Percentiles rank a stretch among this genome's conserved stretches.
Evolutionary conservation across 2,113 vertebrate genomes (phyloP).

Genomic region (Emydura subglobosa): DNA sequence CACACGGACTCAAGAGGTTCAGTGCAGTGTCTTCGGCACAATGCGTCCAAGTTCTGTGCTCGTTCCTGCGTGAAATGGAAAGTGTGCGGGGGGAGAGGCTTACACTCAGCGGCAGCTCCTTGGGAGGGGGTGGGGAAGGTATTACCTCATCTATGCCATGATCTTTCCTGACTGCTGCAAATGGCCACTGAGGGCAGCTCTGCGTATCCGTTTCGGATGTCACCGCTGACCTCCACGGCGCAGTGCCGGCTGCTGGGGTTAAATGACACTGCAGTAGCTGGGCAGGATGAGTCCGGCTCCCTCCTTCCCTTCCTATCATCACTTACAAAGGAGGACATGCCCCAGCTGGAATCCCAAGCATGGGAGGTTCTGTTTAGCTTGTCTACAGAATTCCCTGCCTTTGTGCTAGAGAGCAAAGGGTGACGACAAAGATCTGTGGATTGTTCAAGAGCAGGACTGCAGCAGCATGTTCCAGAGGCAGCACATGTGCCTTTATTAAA

Average conservation of each 20-base stretch:
- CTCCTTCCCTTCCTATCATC: neutral
- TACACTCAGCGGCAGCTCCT: neutral
- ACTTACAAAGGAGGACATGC: neutral
- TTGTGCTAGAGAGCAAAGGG: neutral
- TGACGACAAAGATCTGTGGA: neutral
- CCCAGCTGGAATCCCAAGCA: neutral
- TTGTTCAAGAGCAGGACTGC: neutral
- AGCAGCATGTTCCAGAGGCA: neutral
- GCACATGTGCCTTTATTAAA: neutral
- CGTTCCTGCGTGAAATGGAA: neutral
- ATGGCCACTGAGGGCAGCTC: neutral
- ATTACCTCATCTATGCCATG: neutral
- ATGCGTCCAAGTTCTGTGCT: neutral
- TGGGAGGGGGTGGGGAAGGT: neutral
- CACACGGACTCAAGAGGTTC: neutral
- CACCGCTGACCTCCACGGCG: neutral
- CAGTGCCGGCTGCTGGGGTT: neutral
- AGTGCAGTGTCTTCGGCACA: neutral
- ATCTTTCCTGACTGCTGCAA: neutral
- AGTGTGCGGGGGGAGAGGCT: neutral
- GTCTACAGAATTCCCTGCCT: neutral
- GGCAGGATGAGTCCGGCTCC: neutral
- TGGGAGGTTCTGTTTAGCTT: neutral
- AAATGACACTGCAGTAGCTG: neutral
- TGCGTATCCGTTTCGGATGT: neutral